Conservation (phyloP, 2,888 invertebrate species). For the Cristatella mucedo region DNA sequence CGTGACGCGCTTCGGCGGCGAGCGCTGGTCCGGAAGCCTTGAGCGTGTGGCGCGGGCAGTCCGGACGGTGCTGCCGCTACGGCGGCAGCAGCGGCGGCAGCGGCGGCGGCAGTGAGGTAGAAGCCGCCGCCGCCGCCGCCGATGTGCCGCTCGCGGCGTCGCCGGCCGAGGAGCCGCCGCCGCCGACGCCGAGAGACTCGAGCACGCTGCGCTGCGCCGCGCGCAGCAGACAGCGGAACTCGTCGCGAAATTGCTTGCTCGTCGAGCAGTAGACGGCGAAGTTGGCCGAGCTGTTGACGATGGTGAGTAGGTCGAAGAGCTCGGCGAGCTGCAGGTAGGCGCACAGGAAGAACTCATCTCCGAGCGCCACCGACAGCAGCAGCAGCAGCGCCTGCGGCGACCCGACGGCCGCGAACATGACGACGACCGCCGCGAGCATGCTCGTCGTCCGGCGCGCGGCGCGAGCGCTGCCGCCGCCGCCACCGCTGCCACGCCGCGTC, state of each 20-base stretch:
- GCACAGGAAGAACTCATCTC: neutral
- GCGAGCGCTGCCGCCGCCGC: neutral
- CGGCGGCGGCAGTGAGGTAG: too few relatives aligned
- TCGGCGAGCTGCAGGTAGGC: constrained; percentile 3
- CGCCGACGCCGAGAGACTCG: too few relatives aligned
- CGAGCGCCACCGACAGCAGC: neutral
- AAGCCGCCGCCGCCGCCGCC: too few relatives aligned
- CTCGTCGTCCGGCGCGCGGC: neutral
- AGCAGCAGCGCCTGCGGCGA: neutral
- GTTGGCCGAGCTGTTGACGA: constrained; percentile 2
- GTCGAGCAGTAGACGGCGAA: constrained; percentile 6
- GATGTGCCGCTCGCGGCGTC: too few relatives aligned
- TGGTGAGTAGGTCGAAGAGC: constrained; percentile 3
- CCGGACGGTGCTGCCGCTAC: too few relatives aligned
- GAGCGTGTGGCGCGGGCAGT: too few relatives aligned
- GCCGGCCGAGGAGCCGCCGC: too few relatives aligned
- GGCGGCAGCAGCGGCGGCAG: too few relatives aligned
- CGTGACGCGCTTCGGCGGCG: too few relatives aligned
- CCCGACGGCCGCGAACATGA: neutral
- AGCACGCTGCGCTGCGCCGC: too few relatives aligned
- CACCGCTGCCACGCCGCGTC: neutral
- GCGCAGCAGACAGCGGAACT: too few relatives aligned
- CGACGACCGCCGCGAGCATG: neutral
- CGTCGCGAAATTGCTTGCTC: constrained; percentile 6
- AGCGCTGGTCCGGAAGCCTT: too few relatives aligned